Base-by-base conservation (phyloP, 2,113 vertebrate genomes). In the Podiceps cristatus region DNA sequence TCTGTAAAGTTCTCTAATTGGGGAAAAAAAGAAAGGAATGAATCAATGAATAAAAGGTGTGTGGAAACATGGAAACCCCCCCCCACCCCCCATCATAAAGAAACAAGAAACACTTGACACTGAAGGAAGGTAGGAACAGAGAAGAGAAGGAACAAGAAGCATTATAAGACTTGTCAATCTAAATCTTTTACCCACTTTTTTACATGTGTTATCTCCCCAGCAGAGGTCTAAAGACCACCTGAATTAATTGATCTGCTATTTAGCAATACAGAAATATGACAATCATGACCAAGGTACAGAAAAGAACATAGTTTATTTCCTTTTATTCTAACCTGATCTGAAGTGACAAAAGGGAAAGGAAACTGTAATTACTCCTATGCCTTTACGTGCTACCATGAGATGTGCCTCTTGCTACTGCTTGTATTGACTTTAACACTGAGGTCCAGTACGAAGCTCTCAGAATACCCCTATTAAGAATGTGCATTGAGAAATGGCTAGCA, bases 141-240 rank as follows among this genome's bases (percentile, higher is more conserved):
- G 33, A 13, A 49, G 12, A 69, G n/a, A 40, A 62, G 19, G 18
- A 86, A 40, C 6, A 49, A 45, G 18, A 44, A 87, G 5, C 3
- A 0, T 24, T 78, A 6, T 37, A 50, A 47, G 37, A 80, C 18
- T 5, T 1, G 0, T 2, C 1, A 0, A 52, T 42, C 31, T 92
- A 77, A 44, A 71, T 22, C 23, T 74, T 88, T 64, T 50, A 44
- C 11, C 7, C 10, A 25, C 28, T 64, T 64, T 69, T 83, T 82
- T 80, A 53, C 16, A 18, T 60, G 8, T 76, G 25, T 33, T 85
- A 77, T 47, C 64, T 82, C 33, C 44, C 35, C 7, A 33, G 62
- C 27, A 82, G 25, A 85, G 68, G 17, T 55, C 52, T 82, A 44
- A 82, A 88, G 35, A 35, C 37, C 7, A 14, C 18, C 23, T 47